Evolutionary conservation across 2,797 vertebrate species (phyloP), one percentile per base, ranked within the genome.

Genomic region (Lacerta viridis): DNA sequence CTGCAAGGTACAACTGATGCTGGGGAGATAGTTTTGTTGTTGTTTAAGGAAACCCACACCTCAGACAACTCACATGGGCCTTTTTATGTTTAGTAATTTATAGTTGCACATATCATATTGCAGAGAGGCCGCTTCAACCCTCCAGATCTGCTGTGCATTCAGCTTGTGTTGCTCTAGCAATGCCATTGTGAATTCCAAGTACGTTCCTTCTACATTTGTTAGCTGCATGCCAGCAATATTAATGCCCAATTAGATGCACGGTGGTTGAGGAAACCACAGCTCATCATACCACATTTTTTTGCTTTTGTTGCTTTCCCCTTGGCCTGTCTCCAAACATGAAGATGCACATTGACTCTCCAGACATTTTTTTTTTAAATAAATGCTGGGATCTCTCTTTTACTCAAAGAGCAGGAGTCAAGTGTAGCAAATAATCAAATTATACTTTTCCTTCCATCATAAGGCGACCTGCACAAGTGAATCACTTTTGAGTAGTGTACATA

Each of bases 281-380:
- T 69, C 23, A 59, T 71, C 15, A 39, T 80, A 23, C 66, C 3
- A 64, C 84, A 85, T 39, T 74, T 79, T 79, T 80, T 55, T 90
- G 41, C 33, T 41, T 87, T 90, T 83, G 72, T 77, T 36, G 36
- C 55, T 86, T 84, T 83, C 43, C 41, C 13, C 76, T 69, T 46
- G 13, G 59, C 13, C 29, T 20, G 2, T 43, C 23, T 41, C 50
- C 55, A n/a, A 39, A 29, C 78, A 43, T 11, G 43, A 72, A 64
- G 33, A 64, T n/a, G 15, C 50, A 29, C 43, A 68, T 61, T 66
- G 55, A 77, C 15, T 11, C 59, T 69, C 43, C 59, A 76, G 76
- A 84, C 61, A 64, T 75, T 86, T 88, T 84, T n/a, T 88, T 93
- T 86, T 25, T 75, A 13, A 27, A 76, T 33, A 33, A 87, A 88